A percentile compares a stretch with the other conserved stretches of the same genome.
Evolutionary conservation across 2,888 invertebrate species (phyloP).

Genomic region (Tenthredo scrophulariae): DNA sequence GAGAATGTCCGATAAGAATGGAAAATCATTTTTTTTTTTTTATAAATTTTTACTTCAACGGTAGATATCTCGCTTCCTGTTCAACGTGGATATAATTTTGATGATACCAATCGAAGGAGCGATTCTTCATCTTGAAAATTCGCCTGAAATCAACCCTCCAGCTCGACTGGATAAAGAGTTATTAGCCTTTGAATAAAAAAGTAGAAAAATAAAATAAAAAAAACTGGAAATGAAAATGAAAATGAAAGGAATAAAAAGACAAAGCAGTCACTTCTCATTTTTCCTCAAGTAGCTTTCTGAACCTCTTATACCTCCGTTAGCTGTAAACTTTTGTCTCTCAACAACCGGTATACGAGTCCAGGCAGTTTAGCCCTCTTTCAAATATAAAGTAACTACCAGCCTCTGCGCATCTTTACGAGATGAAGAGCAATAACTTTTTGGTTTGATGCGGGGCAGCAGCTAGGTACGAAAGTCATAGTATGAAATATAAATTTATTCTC

Average conservation of each 20-base stretch:
- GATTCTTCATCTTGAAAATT: neutral
- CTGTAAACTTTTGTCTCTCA: conserved; percentile 10
- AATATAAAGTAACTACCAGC: conserved; percentile 44
- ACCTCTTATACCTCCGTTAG: neutral
- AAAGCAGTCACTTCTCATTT: neutral
- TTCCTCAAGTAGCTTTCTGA: neutral
- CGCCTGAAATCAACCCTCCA: neutral
- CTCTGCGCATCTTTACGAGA: conserved; percentile 1
- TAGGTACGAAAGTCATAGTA: neutral
- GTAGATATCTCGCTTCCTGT: neutral
- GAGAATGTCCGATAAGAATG: neutral
- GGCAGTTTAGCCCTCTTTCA: conserved; percentile 25
- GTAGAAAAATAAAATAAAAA: neutral
- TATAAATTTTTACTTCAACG: neutral
- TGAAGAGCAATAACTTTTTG: conserved; percentile 24
- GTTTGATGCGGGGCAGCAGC: neutral
- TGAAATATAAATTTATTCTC: neutral
- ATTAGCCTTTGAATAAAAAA: neutral
- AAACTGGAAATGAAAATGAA: neutral
- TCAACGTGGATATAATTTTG: too few species aligned
- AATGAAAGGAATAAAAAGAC: neutral
- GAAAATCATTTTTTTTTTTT: neutral
- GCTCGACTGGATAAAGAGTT: neutral
- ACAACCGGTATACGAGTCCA: neutral
- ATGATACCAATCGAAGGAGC: neutral